A percentile compares a stretch with the other conserved stretches of the same genome.
These are phyloP conservation scores for Cyclopterus lumpus DNA, from an alignment of 2,797 vertebrate species.

Conservation along the genomic window DNA sequence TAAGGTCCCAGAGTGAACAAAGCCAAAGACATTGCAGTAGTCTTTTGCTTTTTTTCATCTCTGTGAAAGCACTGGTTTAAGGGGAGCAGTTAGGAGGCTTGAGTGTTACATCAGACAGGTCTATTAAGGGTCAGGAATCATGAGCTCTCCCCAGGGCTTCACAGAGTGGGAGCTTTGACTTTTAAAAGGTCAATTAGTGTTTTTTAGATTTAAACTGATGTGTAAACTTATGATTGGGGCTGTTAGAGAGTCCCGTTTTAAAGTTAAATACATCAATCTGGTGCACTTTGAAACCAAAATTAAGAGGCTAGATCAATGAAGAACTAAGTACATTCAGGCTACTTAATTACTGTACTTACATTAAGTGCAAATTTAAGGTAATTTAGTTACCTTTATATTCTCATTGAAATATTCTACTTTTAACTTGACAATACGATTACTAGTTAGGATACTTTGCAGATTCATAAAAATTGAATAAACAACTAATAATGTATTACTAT, in stretches of 20 bases:
- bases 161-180: constrained; percentile 6
- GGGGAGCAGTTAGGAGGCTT: constrained; percentile 17
- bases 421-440: too few relatives aligned
- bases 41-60: not conserved
- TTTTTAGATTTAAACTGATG: constrained; percentile 51
- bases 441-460: too few relatives aligned
- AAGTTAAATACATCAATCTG: not conserved
- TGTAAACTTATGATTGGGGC: constrained; percentile 56
- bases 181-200: constrained; percentile 36
- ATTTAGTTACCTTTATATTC: too few relatives aligned
- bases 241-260: constrained; percentile 18
- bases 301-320: not conserved
- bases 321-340: not conserved
- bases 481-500: too few relatives aligned
- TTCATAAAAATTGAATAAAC: too few relatives aligned
- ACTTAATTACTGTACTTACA: not conserved
- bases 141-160: constrained; percentile 32
- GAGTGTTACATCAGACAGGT: constrained; percentile 29
- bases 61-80: constrained; percentile 36
- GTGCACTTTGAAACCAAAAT: not conserved
- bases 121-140: constrained; percentile 33
- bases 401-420: too few relatives aligned
- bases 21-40: not conserved
- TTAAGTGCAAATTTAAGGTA: too few relatives aligned
- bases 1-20: constrained; percentile 5